Percentiles rank a stretch among this genome's conserved stretches.
phyloP scores from a whole-genome alignment of 2,113 vertebrate genomes.

The Neomonachus schauinslandi region DNA sequence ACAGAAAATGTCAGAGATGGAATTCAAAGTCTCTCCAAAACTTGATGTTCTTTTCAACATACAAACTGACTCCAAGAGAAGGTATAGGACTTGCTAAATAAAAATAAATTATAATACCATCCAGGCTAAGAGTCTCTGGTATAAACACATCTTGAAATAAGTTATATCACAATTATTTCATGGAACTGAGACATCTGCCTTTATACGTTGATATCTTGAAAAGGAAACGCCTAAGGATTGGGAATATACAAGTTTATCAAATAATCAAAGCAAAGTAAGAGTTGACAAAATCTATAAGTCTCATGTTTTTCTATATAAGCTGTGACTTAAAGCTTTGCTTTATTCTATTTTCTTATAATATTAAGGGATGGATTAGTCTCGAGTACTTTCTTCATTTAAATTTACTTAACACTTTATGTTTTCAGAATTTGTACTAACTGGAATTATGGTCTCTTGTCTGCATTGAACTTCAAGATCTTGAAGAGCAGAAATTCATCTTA shows the following conservation, averaged over 20 bases:
- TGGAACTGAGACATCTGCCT: not conserved
- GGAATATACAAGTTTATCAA: not conserved
- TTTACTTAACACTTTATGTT: not conserved
- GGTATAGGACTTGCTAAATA: not conserved
- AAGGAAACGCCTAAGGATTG: not conserved
- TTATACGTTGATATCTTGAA: not conserved
- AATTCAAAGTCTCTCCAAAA: conserved; percentile 40
- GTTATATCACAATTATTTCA: not conserved
- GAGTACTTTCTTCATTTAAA: conserved; percentile 11
- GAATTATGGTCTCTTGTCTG: not conserved
- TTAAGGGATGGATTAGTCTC: not conserved
- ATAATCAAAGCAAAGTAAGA: not conserved
- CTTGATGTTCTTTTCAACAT: not conserved
- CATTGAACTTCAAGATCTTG: not conserved
- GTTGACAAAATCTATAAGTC: not conserved
- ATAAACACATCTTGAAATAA: not conserved
- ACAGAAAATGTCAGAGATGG: not conserved
- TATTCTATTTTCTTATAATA: not conserved
- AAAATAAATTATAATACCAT: not conserved
- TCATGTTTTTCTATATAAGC: not conserved
- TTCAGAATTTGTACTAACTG: conserved; percentile 15
- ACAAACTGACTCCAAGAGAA: not conserved
- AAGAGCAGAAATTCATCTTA: not conserved
- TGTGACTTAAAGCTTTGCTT: not conserved
- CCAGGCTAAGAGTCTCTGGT: not conserved